Evolutionary conservation across 2,797 vertebrate species (phyloP).

Genomic region (Novumbra hubbsi): DNA sequence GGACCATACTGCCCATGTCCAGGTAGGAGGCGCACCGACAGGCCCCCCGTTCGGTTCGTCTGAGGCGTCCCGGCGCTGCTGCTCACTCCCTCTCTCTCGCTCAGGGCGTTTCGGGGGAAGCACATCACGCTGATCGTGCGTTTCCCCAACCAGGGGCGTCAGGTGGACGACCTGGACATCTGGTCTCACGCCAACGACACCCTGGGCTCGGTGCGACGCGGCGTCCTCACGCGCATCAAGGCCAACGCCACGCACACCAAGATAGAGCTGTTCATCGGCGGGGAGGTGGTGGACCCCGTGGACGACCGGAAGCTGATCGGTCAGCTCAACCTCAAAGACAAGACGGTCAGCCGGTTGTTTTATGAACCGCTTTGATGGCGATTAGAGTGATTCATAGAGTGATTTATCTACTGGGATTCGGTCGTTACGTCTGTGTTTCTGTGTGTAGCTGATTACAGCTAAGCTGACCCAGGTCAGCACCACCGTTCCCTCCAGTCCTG

Average conservation of each 20-base stretch:
- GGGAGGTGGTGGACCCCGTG: conserved; percentile 85
- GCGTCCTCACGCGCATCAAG: conserved; percentile 87
- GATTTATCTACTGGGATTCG: neutral
- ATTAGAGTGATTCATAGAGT: neutral
- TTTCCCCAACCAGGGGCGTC: conserved; percentile 88
- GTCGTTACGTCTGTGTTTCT: neutral
- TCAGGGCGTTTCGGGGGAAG: conserved; percentile 87
- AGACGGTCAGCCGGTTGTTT: conserved; percentile 73
- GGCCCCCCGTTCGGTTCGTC: neutral
- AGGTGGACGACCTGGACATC: conserved; percentile 88
- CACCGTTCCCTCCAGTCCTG: conserved; percentile 91
- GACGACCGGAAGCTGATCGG: conserved; percentile 88
- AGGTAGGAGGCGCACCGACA: conserved; percentile 64
- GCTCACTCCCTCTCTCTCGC: neutral
- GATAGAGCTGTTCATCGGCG: conserved; percentile 86
- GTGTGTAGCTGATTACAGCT: conserved; percentile 82
- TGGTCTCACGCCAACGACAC: conserved; percentile 92
- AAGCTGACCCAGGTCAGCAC: conserved; percentile 91
- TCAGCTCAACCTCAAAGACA: conserved; percentile 88
- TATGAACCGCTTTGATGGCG: neutral
- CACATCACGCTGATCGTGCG: conserved; percentile 87
- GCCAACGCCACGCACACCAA: conserved; percentile 88
- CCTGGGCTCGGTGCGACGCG: conserved; percentile 85
- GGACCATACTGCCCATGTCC: conserved; percentile 89
- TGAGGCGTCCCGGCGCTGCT: neutral